A percentile compares a stretch with the other conserved stretches of the same genome.
phyloP scores from a whole-genome alignment of 2,888 invertebrate genomes.

The Xestia xanthographa region DNA sequence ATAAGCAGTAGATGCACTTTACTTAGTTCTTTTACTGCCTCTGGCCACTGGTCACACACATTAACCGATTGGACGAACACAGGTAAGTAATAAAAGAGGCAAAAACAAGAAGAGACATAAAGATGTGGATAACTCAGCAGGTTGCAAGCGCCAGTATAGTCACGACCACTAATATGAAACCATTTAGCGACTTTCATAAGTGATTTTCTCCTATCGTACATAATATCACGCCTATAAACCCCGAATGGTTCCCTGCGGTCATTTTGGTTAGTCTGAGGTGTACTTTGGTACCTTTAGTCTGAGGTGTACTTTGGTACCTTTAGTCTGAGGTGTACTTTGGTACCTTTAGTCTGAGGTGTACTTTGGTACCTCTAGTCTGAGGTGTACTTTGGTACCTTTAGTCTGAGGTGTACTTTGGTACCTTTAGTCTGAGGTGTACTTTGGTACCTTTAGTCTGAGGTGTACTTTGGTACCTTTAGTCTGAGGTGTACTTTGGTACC shows the following conservation, averaged over 20 bases:
- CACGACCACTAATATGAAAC: not conserved
- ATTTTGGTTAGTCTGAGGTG: not conserved
- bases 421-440: not conserved
- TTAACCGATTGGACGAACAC: constrained; percentile 41
- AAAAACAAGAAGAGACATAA: constrained; percentile 23
- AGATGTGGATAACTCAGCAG: constrained; percentile 11
- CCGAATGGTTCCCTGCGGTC: no score
- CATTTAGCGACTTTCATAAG: not conserved
- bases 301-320: not conserved
- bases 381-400: not conserved
- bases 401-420: not conserved
- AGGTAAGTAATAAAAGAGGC: constrained; percentile 24
- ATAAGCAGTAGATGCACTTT: constrained; percentile 37
- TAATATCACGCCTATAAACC: not conserved
- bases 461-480: not conserved
- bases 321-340: no score
- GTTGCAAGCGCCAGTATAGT: constrained; percentile 21
- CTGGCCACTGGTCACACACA: constrained; percentile 4
- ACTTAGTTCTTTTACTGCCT: constrained; percentile 31
- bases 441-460: not conserved
- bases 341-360: no score
- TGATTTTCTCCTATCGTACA: not conserved
- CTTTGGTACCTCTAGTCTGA: no score
- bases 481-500: not conserved
- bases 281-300: not conserved